Percentiles rank a stretch among this genome's conserved stretches.
These are phyloP conservation scores for Cordilura impudica DNA, from an alignment of 2,888 invertebrate genomes.

Conservation along the genomic window DNA sequence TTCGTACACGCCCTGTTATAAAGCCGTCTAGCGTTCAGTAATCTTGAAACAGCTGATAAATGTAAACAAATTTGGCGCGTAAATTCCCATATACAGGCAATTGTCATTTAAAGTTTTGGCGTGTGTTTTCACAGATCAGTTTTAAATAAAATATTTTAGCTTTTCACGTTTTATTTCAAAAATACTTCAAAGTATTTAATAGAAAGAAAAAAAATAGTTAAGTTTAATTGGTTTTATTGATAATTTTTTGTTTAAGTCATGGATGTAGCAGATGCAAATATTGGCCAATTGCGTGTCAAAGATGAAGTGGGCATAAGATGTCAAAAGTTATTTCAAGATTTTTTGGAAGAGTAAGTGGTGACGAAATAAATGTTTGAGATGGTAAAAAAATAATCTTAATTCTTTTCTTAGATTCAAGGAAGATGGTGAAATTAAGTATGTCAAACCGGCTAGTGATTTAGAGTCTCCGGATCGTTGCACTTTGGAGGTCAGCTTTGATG, in stretches of 20 bases:
- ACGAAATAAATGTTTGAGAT: background rate
- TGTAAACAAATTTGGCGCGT: conserved; percentile 48
- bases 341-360: conserved; percentile 90
- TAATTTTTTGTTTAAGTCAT: conserved; percentile 77
- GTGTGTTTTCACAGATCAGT: conserved; percentile 24
- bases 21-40: background rate
- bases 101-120: conserved; percentile 40
- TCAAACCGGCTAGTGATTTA: conserved; percentile 89
- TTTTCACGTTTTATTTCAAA: background rate
- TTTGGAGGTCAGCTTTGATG: conserved; percentile 94
- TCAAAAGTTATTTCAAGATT: conserved; percentile 97
- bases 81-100: conserved; percentile 19
- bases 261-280: conserved; percentile 90
- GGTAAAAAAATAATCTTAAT: background rate
- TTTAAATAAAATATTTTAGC: background rate
- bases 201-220: background rate
- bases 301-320: conserved; percentile 96
- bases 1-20: background rate
- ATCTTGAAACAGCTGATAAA: background rate
- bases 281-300: conserved; percentile 86
- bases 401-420: conserved; percentile 84
- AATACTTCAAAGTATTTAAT: background rate
- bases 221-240: background rate
- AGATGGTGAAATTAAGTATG: conserved; percentile 92
- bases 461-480: conserved; percentile 93